Evolutionary conservation across 2,888 invertebrate genomes (phyloP), one percentile per base, ranked within the genome.

Genomic region (Agrotis puta): DNA sequence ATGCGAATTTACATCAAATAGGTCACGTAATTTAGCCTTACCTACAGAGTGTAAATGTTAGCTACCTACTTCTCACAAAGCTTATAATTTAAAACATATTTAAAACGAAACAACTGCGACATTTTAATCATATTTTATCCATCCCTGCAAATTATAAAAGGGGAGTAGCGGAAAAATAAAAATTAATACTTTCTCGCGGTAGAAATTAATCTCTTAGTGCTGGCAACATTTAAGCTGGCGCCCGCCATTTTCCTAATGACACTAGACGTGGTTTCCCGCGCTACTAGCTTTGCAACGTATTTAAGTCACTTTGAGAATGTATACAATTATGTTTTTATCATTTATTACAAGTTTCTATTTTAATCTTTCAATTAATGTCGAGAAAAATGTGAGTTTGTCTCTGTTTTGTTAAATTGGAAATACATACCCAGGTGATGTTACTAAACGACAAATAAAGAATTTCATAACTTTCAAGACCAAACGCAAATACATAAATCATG

Each of bases 171-270:
- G 73, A 81, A 84, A 86, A 84, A 82, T 82, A 82, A 85, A 88
- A 87, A 87, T 84, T 88, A 88, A 87, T 87, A 85, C 77, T 79
- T 84, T 77, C 69, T 72, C 69, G 80, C 53, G 77, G 86, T 79
- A 86, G 78, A 84, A 88, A 86, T 85, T 85, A 85, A 76, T 83
- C 85, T 85, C 82, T 86, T 73, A 79, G 77, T 87, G 89, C 88
- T 90, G 90, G 92, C 88, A 92, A 92, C 92, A 91, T 91, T 91
- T 89, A 89, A 91, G 84, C 88, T 86, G 87, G 83, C 81, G 85
- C 81, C 87, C 90, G 89, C 89, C 89, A 91, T 93, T 92, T 90
- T 89, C 88, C 83, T 93, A 93, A 93, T 93, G 92, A 91, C 90
- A 90, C 92, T 92, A 90, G 83, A 85, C 69, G 77, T 43, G 83